Evolutionary conservation across 1,140 invertebrate species (phyloP).

Genomic region (Lasioglossum albipes): DNA sequence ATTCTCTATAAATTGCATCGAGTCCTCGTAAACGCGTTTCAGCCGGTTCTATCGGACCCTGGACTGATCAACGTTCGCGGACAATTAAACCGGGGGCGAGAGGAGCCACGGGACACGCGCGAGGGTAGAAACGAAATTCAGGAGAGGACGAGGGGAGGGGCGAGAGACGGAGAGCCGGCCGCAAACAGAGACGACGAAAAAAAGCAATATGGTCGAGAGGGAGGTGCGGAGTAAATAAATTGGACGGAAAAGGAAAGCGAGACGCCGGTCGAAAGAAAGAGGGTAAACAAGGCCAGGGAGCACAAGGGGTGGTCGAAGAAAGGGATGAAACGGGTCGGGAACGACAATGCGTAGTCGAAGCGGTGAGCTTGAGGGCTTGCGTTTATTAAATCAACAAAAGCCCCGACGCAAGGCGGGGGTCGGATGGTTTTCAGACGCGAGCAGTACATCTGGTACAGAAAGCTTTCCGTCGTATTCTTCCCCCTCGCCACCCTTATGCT

Average conservation of each 20-base stretch:
- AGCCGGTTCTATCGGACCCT: no score
- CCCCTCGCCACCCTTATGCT: conserved; percentile 11
- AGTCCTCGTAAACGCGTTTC: no score
- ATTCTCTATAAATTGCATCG: no score
- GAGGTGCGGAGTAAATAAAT: conserved; percentile 18
- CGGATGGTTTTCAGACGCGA: conserved; percentile 59
- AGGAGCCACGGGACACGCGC: background rate
- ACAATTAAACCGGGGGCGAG: background rate
- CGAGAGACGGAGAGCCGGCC: background rate
- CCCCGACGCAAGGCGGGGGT: conserved; percentile 50
- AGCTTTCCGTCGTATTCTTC: conserved; percentile 59
- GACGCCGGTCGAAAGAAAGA: conserved; percentile 15
- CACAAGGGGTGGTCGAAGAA: background rate
- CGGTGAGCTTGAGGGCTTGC: conserved; percentile 60
- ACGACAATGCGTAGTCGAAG: conserved; percentile 63
- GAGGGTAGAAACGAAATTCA: background rate
- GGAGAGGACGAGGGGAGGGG: no score
- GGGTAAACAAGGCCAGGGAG: conserved; percentile 2
- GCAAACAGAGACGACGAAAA: conserved; percentile 1
- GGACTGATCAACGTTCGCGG: background rate
- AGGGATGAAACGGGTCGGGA: background rate
- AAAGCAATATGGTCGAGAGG: background rate
- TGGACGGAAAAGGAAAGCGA: conserved; percentile 19
- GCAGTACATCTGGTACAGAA: conserved; percentile 65
- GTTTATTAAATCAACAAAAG: conserved; percentile 72